Percentiles rank a stretch among this genome's conserved stretches.
phyloP scores from a whole-genome alignment of 2,888 invertebrate genomes.

The Desoria tigrina region DNA sequence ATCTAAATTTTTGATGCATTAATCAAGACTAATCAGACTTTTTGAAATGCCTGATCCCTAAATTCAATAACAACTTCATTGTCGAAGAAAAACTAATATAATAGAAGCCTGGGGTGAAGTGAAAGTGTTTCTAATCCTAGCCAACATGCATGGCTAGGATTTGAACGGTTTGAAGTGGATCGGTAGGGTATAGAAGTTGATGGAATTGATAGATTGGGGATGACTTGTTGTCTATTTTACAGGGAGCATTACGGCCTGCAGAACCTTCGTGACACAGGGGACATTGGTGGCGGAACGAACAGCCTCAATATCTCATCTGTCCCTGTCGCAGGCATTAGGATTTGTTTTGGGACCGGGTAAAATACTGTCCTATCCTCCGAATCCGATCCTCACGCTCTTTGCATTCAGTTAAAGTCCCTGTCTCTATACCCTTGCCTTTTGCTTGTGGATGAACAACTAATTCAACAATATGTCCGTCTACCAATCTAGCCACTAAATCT shows the following conservation, averaged over 20 bases:
- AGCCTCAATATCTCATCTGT: conserved; percentile 78
- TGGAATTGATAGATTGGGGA: conserved; percentile 3
- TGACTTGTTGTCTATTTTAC: conserved; percentile 53
- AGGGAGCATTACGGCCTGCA: conserved; percentile 81
- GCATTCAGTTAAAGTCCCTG: conserved; percentile 3
- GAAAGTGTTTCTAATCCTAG: too few species aligned
- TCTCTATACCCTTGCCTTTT: background rate
- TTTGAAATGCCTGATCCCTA: too few species aligned
- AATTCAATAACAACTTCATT: too few species aligned
- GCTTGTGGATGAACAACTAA: conserved; percentile 14
- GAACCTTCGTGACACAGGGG: conserved; percentile 81
- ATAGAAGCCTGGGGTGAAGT: too few species aligned
- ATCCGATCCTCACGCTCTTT: conserved; percentile 10
- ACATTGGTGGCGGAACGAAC: conserved; percentile 79
- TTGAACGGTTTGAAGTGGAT: too few species aligned
- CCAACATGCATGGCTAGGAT: too few species aligned
- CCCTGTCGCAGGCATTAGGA: conserved; percentile 81
- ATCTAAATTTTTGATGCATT: too few species aligned
- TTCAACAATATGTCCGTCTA: conserved; percentile 19
- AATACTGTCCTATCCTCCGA: conserved; percentile 14
- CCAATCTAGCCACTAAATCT: conserved; percentile 22
- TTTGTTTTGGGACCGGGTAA: conserved; percentile 76
- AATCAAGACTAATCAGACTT: too few species aligned
- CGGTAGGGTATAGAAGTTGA: too few species aligned
- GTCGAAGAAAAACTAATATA: too few species aligned